A percentile compares a stretch with the other conserved stretches of the same genome.
phyloP scores from a whole-genome alignment of 2,888 invertebrate species.

The Tortricodes alternella region DNA sequence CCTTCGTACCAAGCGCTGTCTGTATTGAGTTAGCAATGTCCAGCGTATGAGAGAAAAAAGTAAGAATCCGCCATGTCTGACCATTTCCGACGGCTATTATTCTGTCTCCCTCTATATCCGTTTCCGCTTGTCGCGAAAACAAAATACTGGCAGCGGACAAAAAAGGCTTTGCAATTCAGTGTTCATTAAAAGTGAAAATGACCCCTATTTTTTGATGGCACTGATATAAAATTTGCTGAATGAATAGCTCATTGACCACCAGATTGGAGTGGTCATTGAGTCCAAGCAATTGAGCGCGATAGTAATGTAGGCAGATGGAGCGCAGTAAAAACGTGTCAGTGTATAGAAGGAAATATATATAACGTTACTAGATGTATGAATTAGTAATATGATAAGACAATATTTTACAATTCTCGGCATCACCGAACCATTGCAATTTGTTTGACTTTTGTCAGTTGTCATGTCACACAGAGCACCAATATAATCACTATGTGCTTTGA shows the following conservation, averaged over 20 bases:
- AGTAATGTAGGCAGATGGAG: slow-evolving; percentile 1
- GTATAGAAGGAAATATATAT: no score
- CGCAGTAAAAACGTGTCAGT: no score
- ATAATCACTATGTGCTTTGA: no score
- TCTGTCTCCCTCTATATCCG: slow-evolving; percentile 82
- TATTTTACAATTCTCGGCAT: no score
- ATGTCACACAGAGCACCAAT: no score
- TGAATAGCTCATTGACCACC: background rate
- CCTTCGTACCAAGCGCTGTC: slow-evolving; percentile 33
- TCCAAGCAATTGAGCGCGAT: background rate
- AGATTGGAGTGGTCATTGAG: slow-evolving; percentile 10
- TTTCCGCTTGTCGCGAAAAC: slow-evolving; percentile 80
- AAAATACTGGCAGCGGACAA: slow-evolving; percentile 72
- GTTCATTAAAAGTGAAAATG: slow-evolving; percentile 44
- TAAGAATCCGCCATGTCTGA: slow-evolving; percentile 79
- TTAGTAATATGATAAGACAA: no score
- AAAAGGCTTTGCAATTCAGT: slow-evolving; percentile 45
- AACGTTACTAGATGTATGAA: no score
- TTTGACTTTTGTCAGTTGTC: no score
- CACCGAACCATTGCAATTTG: no score
- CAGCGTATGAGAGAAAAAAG: slow-evolving; percentile 72
- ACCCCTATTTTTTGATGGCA: slow-evolving; percentile 37
- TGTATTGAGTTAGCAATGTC: slow-evolving; percentile 72
- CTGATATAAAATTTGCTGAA: slow-evolving; percentile 32
- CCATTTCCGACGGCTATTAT: slow-evolving; percentile 83